Evolutionary conservation across 1,140 invertebrate genomes (phyloP), one percentile per base, ranked within the genome.

Genomic region (Drosophila ananassae): DNA sequence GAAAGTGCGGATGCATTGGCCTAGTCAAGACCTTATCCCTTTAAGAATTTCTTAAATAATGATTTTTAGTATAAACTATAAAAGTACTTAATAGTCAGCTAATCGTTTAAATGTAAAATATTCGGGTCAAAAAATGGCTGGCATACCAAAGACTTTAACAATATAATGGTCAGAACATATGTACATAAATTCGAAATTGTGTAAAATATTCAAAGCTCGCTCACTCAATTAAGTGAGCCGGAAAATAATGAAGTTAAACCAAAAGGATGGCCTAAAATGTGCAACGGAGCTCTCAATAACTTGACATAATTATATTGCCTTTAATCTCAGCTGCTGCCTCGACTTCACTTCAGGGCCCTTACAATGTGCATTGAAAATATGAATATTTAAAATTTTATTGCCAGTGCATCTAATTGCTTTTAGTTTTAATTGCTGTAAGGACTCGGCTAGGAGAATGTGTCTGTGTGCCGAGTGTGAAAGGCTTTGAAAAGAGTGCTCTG

Each of bases 331-430:
- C 30, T 46, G 12, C 12, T 34, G 21, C 9, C 21, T 30, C 39
- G 24, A 12, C n/a, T n/a, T 10, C 8, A 7, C n/a, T 13, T 28
- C n/a, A 12, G 0, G 32, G 62, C 51, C 41, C 63, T 53, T 56
- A 54, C 50, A 34, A 59, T 52, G 61, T 39, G 56, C 56, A 64
- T 63, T 39, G 32, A 60, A 59, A 85, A 69, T 74, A 75, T 81
- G 62, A 77, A 81, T 77, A 85, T 85, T 75, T 78, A 58, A 67
- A 82, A 67, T 75, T 77, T 67, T 44, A 75, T 71, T 78, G 74
- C 64, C 25, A 56, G 62, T 68, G 58, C 69, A 54, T 50, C 77
- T 81, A 78, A 85, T 81, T 87, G 81, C 73, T 85, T 77, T 82
- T 58, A 72, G 58, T 76, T 85, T 85, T 76, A 84, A 84, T 84